phyloP scores from a whole-genome alignment of 1,140 invertebrate genomes.

The Paramacrobiotus metropolitanus region DNA sequence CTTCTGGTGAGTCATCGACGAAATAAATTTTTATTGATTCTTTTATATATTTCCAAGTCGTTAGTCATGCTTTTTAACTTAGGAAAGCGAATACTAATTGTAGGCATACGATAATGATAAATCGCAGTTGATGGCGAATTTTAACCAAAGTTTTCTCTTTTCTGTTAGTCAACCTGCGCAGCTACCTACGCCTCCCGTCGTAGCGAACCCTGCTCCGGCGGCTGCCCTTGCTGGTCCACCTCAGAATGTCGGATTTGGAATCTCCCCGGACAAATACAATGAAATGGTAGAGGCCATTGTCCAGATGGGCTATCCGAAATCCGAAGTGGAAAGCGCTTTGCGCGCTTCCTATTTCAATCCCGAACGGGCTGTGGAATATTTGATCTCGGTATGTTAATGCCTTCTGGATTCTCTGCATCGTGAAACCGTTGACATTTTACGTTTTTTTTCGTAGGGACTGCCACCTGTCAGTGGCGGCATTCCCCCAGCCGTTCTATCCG shows the following conservation, averaged over 20 bases:
- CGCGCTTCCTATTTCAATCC: conserved; percentile 94
- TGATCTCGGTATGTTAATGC: conserved; percentile 75
- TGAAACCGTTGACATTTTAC: too few relatives aligned
- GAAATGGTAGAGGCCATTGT: background rate
- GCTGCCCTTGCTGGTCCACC: background rate
- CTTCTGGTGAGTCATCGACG: background rate
- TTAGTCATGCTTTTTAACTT: too few relatives aligned
- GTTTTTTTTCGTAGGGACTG: too few relatives aligned
- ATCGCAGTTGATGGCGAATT: background rate
- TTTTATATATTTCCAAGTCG: background rate
- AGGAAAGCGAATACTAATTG: too few relatives aligned
- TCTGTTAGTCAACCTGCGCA: background rate
- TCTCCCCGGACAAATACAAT: background rate
- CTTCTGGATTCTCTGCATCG: too few relatives aligned
- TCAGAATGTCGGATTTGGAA: background rate
- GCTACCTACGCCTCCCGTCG: background rate
- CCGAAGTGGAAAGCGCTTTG: conserved; percentile 56
- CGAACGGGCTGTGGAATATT: conserved; percentile 91
- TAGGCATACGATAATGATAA: background rate
- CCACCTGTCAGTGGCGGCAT: too few relatives aligned
- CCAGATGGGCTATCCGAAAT: background rate
- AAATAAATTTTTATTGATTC: background rate
- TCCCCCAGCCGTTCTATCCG: too few relatives aligned
- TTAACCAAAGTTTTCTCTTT: background rate
- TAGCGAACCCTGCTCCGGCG: background rate